Percentiles rank a stretch among this genome's conserved stretches.
Conservation (phyloP, 2,888 invertebrate genomes). For the Pachydiplax longipennis region DNA sequence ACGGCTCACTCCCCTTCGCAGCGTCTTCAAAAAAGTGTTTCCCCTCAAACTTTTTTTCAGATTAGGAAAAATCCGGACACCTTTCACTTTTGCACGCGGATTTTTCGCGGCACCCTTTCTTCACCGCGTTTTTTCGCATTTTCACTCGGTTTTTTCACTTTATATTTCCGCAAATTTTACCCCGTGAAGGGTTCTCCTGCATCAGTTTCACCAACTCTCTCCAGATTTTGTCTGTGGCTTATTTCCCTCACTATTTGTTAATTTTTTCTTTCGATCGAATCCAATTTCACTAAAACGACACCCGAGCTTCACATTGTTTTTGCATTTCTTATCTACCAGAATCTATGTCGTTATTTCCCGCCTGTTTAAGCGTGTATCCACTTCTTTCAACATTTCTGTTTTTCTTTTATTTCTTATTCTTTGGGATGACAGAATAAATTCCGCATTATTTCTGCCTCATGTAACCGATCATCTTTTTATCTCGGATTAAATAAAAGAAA, state of each 20-base stretch:
- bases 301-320: not conserved
- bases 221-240: too few relatives aligned
- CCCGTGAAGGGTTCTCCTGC: not conserved
- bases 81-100: too few relatives aligned
- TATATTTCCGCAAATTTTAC: not conserved
- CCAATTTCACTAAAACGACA: not conserved
- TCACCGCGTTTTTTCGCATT: too few relatives aligned
- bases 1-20: not conserved
- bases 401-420: too few relatives aligned
- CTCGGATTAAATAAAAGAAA: not conserved
- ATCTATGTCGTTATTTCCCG: too few relatives aligned
- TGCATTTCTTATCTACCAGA: not conserved
- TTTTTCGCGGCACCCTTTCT: too few relatives aligned
- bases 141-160: too few relatives aligned
- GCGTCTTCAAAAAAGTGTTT: not conserved
- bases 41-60: too few relatives aligned
- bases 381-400: not conserved
- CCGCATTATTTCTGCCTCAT: not conserved
- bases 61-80: too few relatives aligned
- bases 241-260: too few relatives aligned
- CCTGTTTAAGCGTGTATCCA: too few relatives aligned
- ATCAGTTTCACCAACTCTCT: not conserved
- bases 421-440: too few relatives aligned
- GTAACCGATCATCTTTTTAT: not conserved
- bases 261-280: not conserved